Evolutionary conservation across 2,888 invertebrate genomes (phyloP).

Genomic region (Eupeodes luniger): DNA sequence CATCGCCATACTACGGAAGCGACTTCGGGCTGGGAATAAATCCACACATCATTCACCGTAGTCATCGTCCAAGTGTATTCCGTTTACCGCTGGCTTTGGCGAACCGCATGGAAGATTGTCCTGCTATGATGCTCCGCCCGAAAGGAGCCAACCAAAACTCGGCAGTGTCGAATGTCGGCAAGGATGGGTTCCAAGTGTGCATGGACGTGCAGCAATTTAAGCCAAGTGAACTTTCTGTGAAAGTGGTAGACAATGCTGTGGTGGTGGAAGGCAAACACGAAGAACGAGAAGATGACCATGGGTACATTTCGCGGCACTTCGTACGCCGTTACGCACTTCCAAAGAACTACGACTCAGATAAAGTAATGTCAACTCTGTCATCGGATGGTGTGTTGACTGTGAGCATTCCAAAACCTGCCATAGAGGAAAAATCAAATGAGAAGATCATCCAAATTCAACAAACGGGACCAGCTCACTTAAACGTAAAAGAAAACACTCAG

Average conservation of each 20-base stretch:
- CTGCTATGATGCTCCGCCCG: constrained; percentile 14
- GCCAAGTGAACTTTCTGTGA: constrained; percentile 91
- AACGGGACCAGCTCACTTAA: constrained; percentile 86
- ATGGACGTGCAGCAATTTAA: constrained; percentile 90
- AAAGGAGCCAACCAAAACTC: background rate
- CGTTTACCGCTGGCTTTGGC: constrained; percentile 25
- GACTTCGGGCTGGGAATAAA: constrained; percentile 80
- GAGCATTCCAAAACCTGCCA: constrained; percentile 86
- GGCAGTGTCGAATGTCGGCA: constrained; percentile 82
- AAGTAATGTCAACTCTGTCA: constrained; percentile 90
- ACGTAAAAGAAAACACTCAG: constrained; percentile 84
- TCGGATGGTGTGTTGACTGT: constrained; percentile 90
- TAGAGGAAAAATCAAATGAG: constrained; percentile 83
- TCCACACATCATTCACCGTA: constrained; percentile 74
- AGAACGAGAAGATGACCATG: constrained; percentile 89
- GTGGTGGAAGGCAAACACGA: constrained; percentile 92
- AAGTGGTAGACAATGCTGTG: constrained; percentile 89
- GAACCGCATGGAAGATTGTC: constrained; percentile 18
- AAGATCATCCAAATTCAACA: constrained; percentile 87
- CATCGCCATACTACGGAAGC: constrained; percentile 79
- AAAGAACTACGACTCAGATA: constrained; percentile 89
- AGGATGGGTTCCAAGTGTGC: constrained; percentile 88
- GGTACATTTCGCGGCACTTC: constrained; percentile 90
- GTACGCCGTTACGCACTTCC: constrained; percentile 90
- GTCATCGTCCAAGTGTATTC: constrained; percentile 20